These are phyloP conservation scores for Mohoua ochrocephala DNA, from an alignment of 2,113 vertebrate species.

Conservation along the genomic window DNA sequence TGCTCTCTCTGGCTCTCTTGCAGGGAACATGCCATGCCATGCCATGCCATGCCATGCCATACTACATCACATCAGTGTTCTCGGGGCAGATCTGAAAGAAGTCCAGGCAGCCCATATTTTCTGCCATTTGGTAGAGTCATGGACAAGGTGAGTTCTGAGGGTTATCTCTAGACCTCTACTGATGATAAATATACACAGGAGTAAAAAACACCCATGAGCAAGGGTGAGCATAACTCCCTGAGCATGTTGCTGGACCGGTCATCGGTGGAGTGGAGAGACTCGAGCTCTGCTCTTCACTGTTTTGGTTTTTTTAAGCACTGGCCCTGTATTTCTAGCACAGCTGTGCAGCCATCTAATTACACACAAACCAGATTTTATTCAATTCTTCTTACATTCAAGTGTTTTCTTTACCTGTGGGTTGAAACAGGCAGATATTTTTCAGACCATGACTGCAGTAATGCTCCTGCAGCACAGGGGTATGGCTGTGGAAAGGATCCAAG, in stretches of 20 bases:
- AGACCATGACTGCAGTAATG: not conserved
- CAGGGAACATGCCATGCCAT: not conserved
- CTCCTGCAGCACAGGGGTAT: not conserved
- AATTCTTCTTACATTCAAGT: not conserved
- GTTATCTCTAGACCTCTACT: not conserved
- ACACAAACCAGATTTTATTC: not conserved
- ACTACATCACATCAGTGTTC: not conserved
- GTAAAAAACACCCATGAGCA: not conserved
- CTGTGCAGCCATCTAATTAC: not conserved
- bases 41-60: accelerated
- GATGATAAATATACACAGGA: not conserved
- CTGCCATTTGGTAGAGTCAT: not conserved
- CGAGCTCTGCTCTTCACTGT: not conserved
- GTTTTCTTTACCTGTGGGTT: not conserved
- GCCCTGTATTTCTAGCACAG: not conserved
- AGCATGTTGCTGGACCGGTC: not conserved
- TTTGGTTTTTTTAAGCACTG: not conserved
- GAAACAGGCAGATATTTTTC: not conserved
- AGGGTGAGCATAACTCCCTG: not conserved
- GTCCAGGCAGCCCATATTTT: not conserved
- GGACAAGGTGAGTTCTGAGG: not conserved
- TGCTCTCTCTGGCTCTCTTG: not conserved
- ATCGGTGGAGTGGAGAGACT: accelerated
- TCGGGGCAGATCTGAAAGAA: not conserved
- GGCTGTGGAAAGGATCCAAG: slow-evolving; percentile 23